A percentile compares a stretch with the other conserved stretches of the same genome.
Evolutionary conservation across 1,140 invertebrate species (phyloP).

Genomic region (Neodiprion fabricii): DNA sequence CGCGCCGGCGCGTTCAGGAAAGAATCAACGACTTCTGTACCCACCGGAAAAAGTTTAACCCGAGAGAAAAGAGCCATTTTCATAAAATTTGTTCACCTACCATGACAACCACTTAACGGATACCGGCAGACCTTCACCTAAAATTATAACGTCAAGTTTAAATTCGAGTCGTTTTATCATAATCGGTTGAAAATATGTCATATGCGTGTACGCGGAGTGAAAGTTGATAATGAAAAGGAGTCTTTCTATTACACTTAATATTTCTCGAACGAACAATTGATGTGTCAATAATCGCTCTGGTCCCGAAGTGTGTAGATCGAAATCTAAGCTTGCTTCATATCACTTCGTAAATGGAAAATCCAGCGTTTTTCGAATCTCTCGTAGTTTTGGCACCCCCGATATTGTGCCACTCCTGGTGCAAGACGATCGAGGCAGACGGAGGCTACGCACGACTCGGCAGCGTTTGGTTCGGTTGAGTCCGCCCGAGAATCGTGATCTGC

Average conservation of each 20-base stretch:
- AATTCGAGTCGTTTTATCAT: not conserved
- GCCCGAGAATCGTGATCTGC: conserved; percentile 50
- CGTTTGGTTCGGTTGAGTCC: conserved; percentile 47
- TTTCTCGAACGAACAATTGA: too few species aligned
- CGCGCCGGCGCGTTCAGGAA: conserved; percentile 25
- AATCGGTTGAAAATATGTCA: conserved; percentile 10
- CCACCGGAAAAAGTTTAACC: not conserved
- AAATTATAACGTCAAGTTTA: conserved; percentile 17
- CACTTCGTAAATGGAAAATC: too few species aligned
- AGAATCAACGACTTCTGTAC: conserved; percentile 28
- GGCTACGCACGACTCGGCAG: conserved; percentile 42
- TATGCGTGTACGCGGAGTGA: not conserved
- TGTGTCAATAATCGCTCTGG: too few species aligned
- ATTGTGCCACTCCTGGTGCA: not conserved
- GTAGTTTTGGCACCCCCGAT: too few species aligned
- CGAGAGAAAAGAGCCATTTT: conserved; percentile 5
- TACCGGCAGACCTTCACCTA: conserved; percentile 10
- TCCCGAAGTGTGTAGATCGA: too few species aligned
- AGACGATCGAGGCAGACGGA: conserved; percentile 24
- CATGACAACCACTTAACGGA: not conserved
- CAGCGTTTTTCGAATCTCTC: too few species aligned
- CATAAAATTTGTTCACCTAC: not conserved
- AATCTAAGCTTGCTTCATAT: too few species aligned
- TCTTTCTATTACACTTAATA: too few species aligned
- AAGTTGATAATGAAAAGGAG: not conserved